Base-by-base conservation (phyloP, 2,797 vertebrate genomes). In the Knipowitschia caucasica region DNA sequence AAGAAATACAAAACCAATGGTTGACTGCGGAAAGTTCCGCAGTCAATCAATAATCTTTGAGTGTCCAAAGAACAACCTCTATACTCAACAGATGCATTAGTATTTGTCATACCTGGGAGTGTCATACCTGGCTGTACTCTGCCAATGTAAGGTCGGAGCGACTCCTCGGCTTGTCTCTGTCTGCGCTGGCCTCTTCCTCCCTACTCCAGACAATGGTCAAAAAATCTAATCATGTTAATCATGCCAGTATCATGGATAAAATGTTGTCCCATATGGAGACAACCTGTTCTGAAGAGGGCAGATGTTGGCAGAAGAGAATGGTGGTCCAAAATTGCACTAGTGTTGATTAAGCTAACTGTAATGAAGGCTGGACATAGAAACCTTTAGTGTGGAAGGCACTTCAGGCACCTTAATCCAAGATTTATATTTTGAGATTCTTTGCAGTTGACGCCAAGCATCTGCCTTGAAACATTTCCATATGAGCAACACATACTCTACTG, bases 111-210 rank as follows among this genome's bases (percentile, higher is more conserved):
- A n/a, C n/a, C n/a, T n/a, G n/a, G n/a, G 6, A 15, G n/a, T 36
- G 4, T 62, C 65, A 81, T 69, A 90, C 89, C 89, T 59, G 88
- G 78, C 12, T 87, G 67, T 4, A 89, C 87, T 81, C 86, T 83
- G 64, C 88, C 88, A 40, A 90, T 67, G 43, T 90, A 91, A 0
- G 89, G 89, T 63, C 71, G 86, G 47, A 90, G 58, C 9, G 34
- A 69, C 44, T 85, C 84, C 47, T 90, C 89, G 27, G 81, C 86
- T 73, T 86, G 77, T 65, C 83, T 80, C 70, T 90, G 89, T 76
- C 61, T 89, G 50, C 71, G 78, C 64, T 86, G 84, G 18, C 82
- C 87, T 81, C 78, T 78, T 42, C 84, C 83, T 53, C 75, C 82
- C 88, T 90, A 61, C 33, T 17, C 54, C 26, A 57, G 50, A 67